Evolutionary conservation across 2,113 vertebrate species (phyloP), one percentile per base, ranked within the genome.

Genomic region (Entelurus aequoreus): DNA sequence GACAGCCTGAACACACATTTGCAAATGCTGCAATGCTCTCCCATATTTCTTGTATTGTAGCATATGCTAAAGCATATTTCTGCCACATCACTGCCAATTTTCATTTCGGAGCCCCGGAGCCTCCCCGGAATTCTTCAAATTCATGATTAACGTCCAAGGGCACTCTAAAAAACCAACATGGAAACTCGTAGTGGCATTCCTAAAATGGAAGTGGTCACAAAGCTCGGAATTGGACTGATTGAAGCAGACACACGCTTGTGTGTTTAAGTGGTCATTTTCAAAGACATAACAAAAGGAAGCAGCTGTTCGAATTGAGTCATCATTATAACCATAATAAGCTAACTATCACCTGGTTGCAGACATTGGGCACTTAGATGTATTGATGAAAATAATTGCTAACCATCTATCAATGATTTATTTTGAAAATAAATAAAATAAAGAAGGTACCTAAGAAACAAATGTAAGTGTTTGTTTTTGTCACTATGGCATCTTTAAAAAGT

Each of bases 1-100:
- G 4, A 63, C 10, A 54, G 35, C 13, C 8, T 36, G 6, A 13
- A 56, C 37, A 66, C 58, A 64, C 15, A 46, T 64, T 50, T 28
- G 8, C 35, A 48, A 54, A 47, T 37, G 36, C 56, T 15, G 0
- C 21, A 15, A 66, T 19, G 19, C 44, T 47, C 12, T 19, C 0
- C 1, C 37, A 21, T 19, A 49, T 40, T 55, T 60, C 49, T 12
- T 51, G n/a, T 57, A 46, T 44, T 44, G 55, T 44, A 44, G 55
- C 55, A 57, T 57, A 57, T 44, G 55, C 12, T 53, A 9, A 9
- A 44, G 5, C 35, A 8, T 47, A 42, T 28, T 55, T 62, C 52
- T 8, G 8, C 10, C n/a, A 56, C 28, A 35, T 57, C 11, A 36
- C 16, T 19, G 38, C n/a, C 48, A 12, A n/a, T 60, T 54, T 60